Evolutionary conservation across 2,888 invertebrate species (phyloP), one percentile per base, ranked within the genome.

Genomic region (Elmis aenea): DNA sequence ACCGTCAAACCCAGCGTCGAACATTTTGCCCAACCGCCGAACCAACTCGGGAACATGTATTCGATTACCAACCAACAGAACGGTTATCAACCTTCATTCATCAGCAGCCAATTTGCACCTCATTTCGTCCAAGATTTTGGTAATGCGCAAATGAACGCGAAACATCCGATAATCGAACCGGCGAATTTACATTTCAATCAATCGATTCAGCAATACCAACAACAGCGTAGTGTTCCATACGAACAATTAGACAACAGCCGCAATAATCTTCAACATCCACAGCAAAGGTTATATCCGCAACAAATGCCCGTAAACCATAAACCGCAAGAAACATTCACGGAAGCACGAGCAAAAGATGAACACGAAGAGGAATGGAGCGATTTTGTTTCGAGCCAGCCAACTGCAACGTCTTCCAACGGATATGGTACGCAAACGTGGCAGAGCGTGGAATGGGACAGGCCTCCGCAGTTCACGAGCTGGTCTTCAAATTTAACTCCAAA

Each of bases 291-390:
- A 12, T 21, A 30, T 32, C 9, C 33, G 10, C 31, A 27, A 22
- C 30, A 15, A 15, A 28, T 13, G 12, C 25, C 9, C 29, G 49
- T 45, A 13, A 30, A 23, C 21, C 31, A 14, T 18, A 13, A 26
- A 20, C 14, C 18, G 10, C 38, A 29, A n/a, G 21, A 15, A 16
- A 11, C 28, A 13, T 8, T 6, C 8, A 5, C 8, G 5, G 8
- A 18, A 6, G 18, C 18, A 6, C 18, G 5, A 27, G 20, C 20
- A 9, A 33, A 14, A 2, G 37, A 40, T 16, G 39, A 29, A 6
- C 21, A 48, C 12, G 64, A 65, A 20, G 74, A 74, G 13, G 74
- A 75, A 45, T 75, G 75, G 75, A 70, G 71, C 2, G 75, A 75
- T 50, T 75, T 74, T 57, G 71, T 75, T 3, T 74, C 73, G n/a